Conservation (phyloP, 2,113 vertebrate genomes). For the Elachura formosa region DNA sequence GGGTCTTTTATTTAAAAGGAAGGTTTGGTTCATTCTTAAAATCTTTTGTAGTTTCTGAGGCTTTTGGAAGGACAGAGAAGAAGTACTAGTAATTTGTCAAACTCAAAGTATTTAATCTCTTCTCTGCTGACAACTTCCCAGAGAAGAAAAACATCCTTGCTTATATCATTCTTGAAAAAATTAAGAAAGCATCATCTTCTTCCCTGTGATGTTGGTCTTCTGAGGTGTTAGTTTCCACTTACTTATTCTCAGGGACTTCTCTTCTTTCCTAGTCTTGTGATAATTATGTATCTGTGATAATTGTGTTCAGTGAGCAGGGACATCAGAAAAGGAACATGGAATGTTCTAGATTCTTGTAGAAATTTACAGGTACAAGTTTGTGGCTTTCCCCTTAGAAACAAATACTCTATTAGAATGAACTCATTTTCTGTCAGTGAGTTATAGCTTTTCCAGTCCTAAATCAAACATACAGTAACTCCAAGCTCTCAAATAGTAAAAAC, state of each 20-base stretch:
- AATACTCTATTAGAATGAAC: neutral
- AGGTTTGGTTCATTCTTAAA: neutral
- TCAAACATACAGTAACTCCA: neutral
- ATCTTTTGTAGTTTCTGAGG: neutral
- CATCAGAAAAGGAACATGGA: neutral
- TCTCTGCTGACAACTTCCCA: neutral
- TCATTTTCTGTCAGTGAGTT: neutral
- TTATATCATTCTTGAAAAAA: neutral
- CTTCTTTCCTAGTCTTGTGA: neutral
- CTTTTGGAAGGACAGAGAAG: neutral
- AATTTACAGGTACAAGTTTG: neutral
- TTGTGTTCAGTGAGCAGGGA: neutral
- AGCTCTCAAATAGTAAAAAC: neutral
- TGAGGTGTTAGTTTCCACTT: neutral
- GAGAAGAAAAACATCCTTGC: neutral
- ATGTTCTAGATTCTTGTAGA: neutral
- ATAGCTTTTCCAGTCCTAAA: neutral
- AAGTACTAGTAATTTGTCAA: neutral
- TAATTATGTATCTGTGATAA: neutral
- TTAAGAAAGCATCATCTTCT: neutral
- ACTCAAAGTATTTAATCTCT: neutral
- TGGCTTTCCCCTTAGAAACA: neutral
- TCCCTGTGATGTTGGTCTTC: neutral
- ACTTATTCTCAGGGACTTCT: neutral
- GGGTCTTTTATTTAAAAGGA: neutral